Percentiles rank a stretch among this genome's conserved stretches.
These are phyloP conservation scores for Lutjanus campechanus DNA, from an alignment of 2,797 vertebrate species.

Conservation along the genomic window DNA sequence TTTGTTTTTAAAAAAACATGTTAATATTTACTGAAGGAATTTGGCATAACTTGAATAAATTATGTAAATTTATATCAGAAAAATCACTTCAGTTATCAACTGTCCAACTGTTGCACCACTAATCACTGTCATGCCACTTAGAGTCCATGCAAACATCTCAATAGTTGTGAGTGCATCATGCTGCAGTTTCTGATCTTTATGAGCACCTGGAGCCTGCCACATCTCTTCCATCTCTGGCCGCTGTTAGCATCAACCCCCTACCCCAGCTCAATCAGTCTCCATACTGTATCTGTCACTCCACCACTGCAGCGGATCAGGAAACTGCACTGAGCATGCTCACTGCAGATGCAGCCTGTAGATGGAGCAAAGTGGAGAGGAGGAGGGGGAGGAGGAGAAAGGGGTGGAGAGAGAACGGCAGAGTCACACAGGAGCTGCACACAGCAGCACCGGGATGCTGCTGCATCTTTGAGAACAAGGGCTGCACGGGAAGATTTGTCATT, in stretches of 20 bases:
- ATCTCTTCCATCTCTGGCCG: neutral
- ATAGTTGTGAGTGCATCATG: neutral
- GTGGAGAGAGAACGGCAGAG: constrained; percentile 54
- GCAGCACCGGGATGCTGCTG: constrained; percentile 64
- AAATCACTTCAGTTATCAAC: neutral
- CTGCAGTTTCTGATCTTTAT: neutral
- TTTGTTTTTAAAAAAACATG: constrained; percentile 12
- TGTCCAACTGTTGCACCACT: neutral
- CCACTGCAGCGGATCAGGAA: constrained; percentile 76
- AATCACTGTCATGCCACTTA: neutral
- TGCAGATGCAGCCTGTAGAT: constrained; percentile 75
- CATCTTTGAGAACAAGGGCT: constrained; percentile 65
- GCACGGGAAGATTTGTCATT: constrained; percentile 51
- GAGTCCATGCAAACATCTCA: neutral
- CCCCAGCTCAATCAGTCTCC: constrained; percentile 48
- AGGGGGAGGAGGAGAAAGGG: constrained; percentile 65
- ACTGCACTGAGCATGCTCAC: constrained; percentile 79
- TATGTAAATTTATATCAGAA: neutral
- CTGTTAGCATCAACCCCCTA: constrained; percentile 1
- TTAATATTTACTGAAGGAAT: neutral
- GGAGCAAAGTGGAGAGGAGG: constrained; percentile 70
- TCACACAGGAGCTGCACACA: constrained; percentile 56
- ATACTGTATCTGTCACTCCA: constrained; percentile 43
- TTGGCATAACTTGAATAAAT: constrained; percentile 29
- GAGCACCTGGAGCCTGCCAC: constrained; percentile 8